These are phyloP conservation scores for Montifringilla adamsi DNA, from an alignment of 2,113 vertebrate species.

Conservation along the genomic window DNA sequence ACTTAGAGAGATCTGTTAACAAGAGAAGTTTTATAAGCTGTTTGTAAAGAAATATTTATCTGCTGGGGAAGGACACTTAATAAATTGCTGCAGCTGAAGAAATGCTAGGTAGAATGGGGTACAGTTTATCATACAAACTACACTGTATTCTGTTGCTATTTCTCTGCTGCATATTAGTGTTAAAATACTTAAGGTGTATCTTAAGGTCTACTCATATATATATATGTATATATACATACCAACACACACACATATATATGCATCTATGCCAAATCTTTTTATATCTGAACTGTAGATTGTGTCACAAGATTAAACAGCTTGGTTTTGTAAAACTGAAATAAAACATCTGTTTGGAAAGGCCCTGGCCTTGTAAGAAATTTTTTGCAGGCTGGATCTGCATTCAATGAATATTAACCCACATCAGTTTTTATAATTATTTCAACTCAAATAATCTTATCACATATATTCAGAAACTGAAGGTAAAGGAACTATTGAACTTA, in stretches of 20 bases:
- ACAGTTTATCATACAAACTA: neutral
- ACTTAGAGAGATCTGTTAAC: neutral
- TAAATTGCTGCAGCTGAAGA: constrained; percentile 20
- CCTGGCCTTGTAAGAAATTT: neutral
- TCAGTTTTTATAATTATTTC: constrained; percentile 38
- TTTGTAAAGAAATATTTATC: neutral
- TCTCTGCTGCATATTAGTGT: neutral
- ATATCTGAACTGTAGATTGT: constrained; percentile 42
- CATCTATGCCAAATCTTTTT: constrained; percentile 35
- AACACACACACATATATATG: rapidly evolving
- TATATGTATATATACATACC: neutral
- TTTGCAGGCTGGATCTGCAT: neutral
- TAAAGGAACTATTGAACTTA: neutral
- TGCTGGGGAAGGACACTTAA: constrained; percentile 3
- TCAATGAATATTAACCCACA: neutral
- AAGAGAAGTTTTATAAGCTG: neutral
- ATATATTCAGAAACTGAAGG: neutral
- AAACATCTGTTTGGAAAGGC: constrained; percentile 60
- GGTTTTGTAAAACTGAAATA: constrained; percentile 58
- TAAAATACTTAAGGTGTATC: neutral
- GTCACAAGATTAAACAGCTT: constrained; percentile 53
- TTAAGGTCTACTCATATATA: neutral
- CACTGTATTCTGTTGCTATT: constrained; percentile 1
- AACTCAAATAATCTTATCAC: neutral
- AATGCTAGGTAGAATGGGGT: neutral